Evolutionary conservation across 2,113 vertebrate species (phyloP).

Genomic region (Leptosomus discolor): DNA sequence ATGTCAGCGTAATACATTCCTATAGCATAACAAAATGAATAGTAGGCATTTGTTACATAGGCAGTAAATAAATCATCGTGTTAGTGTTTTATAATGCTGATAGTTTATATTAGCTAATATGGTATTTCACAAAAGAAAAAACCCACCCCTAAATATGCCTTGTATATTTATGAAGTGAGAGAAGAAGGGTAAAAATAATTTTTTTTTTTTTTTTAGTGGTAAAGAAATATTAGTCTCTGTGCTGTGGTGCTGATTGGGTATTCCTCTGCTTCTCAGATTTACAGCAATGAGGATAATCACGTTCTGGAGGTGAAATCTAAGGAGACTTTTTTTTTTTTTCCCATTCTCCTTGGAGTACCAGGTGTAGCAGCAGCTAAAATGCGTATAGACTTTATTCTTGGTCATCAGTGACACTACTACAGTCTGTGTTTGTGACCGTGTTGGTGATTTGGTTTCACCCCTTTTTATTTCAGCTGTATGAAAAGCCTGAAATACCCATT

Average conservation of each 20-base stretch:
- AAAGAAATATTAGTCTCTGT: background rate
- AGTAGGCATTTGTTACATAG: background rate
- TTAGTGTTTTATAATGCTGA: background rate
- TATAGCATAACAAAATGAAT: background rate
- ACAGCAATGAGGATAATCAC: background rate
- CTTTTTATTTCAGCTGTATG: constrained; percentile 83
- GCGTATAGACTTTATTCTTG: background rate
- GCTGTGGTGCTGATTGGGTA: background rate
- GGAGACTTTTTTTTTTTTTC: background rate
- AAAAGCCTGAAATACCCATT: constrained; percentile 87
- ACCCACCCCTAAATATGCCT: background rate
- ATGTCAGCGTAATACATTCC: background rate
- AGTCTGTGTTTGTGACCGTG: background rate
- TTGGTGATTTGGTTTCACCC: background rate
- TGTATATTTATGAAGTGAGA: background rate
- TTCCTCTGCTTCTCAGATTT: background rate
- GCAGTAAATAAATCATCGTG: background rate
- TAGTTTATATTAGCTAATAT: background rate
- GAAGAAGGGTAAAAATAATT: background rate
- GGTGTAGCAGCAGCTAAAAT: background rate
- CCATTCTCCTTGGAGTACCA: background rate
- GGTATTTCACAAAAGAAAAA: background rate
- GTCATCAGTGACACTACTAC: background rate
- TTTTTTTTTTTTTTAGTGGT: background rate
- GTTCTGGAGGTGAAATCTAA: background rate